Percentiles rank a stretch among this genome's conserved stretches.
These are phyloP conservation scores for Drosophila barbarae DNA, from an alignment of 2,888 invertebrate species.

Conservation along the genomic window DNA sequence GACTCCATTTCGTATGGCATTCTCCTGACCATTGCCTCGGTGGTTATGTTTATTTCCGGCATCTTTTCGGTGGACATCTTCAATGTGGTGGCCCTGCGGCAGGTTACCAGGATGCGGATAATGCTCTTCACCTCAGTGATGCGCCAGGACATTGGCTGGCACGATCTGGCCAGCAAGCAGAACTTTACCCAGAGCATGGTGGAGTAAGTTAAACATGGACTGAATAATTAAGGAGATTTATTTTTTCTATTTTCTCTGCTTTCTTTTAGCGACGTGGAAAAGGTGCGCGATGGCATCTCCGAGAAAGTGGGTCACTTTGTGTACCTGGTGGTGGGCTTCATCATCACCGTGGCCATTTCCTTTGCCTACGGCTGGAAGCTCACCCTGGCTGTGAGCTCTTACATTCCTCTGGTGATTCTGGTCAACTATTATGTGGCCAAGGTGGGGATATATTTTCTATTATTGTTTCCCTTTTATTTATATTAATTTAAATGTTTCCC, in stretches of 20 bases:
- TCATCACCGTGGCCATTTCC: constrained; percentile 85
- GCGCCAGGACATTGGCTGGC: constrained; percentile 87
- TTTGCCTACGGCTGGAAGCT: constrained; percentile 92
- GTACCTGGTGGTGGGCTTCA: constrained; percentile 80
- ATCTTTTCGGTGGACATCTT: constrained; percentile 85
- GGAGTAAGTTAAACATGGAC: constrained; percentile 82
- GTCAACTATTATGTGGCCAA: constrained; percentile 88
- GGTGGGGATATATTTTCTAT: constrained; percentile 78
- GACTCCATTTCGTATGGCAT: constrained; percentile 85
- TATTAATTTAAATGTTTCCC: too few relatives aligned
- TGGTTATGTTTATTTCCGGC: constrained; percentile 83
- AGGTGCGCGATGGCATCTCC: constrained; percentile 90
- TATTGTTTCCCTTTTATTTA: not conserved
- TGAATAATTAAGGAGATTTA: fast-evolving
- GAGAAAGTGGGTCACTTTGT: constrained; percentile 90
- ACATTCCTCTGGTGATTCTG: constrained; percentile 88
- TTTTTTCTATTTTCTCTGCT: not conserved
- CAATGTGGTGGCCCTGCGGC: constrained; percentile 84
- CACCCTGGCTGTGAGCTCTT: constrained; percentile 88
- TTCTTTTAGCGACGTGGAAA: constrained; percentile 85
- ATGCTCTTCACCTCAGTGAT: constrained; percentile 84
- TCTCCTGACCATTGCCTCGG: constrained; percentile 82
- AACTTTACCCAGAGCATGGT: constrained; percentile 88
- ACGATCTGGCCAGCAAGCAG: constrained; percentile 85
- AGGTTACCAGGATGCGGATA: constrained; percentile 83